phyloP scores from a whole-genome alignment of 2,888 invertebrate species.

The Perizoma flavofasciatum region DNA sequence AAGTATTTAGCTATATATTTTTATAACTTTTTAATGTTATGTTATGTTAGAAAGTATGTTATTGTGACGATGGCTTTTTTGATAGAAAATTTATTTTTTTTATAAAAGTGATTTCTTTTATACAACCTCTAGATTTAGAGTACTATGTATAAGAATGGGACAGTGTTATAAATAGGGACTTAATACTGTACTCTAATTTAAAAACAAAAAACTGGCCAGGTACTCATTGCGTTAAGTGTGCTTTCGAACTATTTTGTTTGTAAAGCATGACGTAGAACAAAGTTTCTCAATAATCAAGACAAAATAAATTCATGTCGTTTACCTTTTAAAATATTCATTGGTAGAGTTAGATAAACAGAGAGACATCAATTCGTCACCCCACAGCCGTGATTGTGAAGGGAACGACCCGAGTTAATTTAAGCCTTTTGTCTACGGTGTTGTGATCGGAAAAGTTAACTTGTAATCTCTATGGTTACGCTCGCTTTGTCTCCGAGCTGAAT shows the following conservation, averaged over 20 bases:
- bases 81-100: not conserved
- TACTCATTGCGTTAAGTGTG: too few relatives aligned
- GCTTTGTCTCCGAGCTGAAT: slow-evolving; percentile 33
- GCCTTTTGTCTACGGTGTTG: slow-evolving; percentile 79
- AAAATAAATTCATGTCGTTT: slow-evolving; percentile 38
- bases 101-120: too few relatives aligned
- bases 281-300: slow-evolving; percentile 18
- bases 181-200: too few relatives aligned
- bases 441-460: slow-evolving; percentile 81
- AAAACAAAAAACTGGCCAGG: too few relatives aligned
- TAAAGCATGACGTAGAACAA: slow-evolving; percentile 5
- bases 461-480: slow-evolving; percentile 70
- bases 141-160: too few relatives aligned
- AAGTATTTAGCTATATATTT: slow-evolving; percentile 6
- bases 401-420: slow-evolving; percentile 73
- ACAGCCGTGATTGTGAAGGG: slow-evolving; percentile 61
- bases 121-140: too few relatives aligned
- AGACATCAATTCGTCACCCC: slow-evolving; percentile 75
- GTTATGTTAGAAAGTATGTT: too few relatives aligned
- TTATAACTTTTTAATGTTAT: not conserved
- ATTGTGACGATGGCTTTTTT: too few relatives aligned
- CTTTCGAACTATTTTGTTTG: not conserved
- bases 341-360: slow-evolving; percentile 46
- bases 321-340: slow-evolving; percentile 41
- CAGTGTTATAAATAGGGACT: too few relatives aligned